phyloP scores from a whole-genome alignment of 2,797 vertebrate species.

The Acestrorhynchus altus region DNA sequence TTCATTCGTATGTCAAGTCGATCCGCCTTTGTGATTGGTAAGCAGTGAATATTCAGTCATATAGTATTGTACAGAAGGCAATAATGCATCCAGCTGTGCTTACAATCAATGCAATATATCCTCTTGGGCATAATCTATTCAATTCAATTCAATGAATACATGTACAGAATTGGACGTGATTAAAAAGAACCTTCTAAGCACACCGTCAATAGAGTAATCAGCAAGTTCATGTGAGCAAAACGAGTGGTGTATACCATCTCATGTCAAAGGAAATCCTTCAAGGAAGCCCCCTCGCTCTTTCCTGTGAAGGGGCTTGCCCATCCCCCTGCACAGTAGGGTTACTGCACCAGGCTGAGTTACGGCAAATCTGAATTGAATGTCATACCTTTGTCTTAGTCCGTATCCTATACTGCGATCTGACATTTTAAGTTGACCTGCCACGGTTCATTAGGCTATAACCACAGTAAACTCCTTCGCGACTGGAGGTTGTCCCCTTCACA shows the following conservation, averaged over 20 bases:
- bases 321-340: slow-evolving; percentile 14
- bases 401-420: slow-evolving; percentile 45
- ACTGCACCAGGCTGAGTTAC: slow-evolving; percentile 23
- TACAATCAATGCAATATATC: slow-evolving; percentile 16
- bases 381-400: slow-evolving; percentile 50
- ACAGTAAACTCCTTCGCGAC: slow-evolving; percentile 31
- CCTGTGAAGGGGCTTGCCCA: not conserved
- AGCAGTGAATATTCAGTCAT: not conserved
- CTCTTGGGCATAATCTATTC: not conserved
- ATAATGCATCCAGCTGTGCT: not conserved
- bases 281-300: not conserved
- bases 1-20: not conserved
- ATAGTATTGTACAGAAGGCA: slow-evolving; percentile 17
- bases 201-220: slow-evolving; percentile 25
- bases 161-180: not conserved
- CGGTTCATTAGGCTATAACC: slow-evolving; percentile 61
- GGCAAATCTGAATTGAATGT: slow-evolving; percentile 46
- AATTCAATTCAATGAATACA: slow-evolving; percentile 9
- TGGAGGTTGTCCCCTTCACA: slow-evolving; percentile 29
- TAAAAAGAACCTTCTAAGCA: slow-evolving; percentile 1
- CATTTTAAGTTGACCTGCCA: slow-evolving; percentile 61
- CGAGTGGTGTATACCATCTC: slow-evolving; percentile 30
- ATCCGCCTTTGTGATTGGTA: not conserved
- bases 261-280: slow-evolving; percentile 36
- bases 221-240: slow-evolving; percentile 22